phyloP scores from a whole-genome alignment of 1,140 invertebrate genomes.

The Oscheius sp. region DNA sequence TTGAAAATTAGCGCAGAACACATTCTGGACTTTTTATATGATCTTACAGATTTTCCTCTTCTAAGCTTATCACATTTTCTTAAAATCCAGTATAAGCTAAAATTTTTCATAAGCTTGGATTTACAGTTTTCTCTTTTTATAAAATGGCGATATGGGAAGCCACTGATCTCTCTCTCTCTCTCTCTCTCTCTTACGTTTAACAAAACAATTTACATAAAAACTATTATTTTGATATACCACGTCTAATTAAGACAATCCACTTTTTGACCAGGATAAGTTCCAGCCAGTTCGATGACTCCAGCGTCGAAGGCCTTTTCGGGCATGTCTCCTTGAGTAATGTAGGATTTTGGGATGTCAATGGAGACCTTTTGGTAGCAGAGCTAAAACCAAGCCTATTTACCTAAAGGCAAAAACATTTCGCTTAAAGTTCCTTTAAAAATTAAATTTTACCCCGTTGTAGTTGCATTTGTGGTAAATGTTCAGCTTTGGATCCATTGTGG shows the following conservation, averaged over 20 bases:
- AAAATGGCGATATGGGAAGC: too few species aligned
- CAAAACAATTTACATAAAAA: too few species aligned
- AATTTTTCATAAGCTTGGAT: too few species aligned
- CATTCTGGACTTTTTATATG: too few species aligned
- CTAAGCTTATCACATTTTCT: too few species aligned
- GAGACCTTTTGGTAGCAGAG: neutral
- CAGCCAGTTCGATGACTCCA: conserved; percentile 13
- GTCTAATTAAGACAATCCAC: conserved; percentile 7
- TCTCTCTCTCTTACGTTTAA: too few species aligned
- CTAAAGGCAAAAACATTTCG: neutral
- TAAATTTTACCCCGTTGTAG: conserved; percentile 33
- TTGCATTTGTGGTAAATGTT: conserved; percentile 56
- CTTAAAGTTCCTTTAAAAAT: neutral
- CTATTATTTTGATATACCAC: too few species aligned
- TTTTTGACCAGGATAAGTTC: conserved; percentile 21
- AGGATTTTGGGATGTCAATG: conserved; percentile 6
- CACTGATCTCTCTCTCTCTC: too few species aligned
- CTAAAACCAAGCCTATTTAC: conserved; percentile 22
- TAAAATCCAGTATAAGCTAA: too few species aligned
- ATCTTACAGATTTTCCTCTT: too few species aligned
- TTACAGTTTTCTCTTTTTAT: too few species aligned
- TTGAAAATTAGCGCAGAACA: too few species aligned
- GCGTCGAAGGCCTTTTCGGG: conserved; percentile 5
- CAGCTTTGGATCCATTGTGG: conserved; percentile 51
- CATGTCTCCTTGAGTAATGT: neutral